Evolutionary conservation across 2,113 vertebrate species (phyloP).

Genomic region (Stegastes partitus): DNA sequence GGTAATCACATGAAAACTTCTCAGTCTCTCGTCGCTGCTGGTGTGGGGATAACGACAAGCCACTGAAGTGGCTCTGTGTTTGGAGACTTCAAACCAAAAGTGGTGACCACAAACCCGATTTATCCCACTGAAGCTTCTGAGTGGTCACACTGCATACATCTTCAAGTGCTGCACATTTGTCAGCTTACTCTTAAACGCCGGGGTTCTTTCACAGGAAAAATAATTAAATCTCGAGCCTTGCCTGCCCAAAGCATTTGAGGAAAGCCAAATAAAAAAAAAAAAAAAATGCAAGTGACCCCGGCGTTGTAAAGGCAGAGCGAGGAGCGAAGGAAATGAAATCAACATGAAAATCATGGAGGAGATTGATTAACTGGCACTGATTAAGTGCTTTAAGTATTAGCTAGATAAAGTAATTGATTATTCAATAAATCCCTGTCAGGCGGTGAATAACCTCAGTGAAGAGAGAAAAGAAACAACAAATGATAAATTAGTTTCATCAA

Average conservation of each 20-base stretch:
- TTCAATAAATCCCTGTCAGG: slow-evolving; percentile 89
- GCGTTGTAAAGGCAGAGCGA: slow-evolving; percentile 59
- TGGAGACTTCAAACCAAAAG: slow-evolving; percentile 67
- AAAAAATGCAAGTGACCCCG: slow-evolving; percentile 60
- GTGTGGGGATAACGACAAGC: slow-evolving; percentile 66
- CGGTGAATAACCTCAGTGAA: slow-evolving; percentile 77
- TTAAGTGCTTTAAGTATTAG: slow-evolving; percentile 90
- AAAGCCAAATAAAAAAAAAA: slow-evolving; percentile 36
- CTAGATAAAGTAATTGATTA: slow-evolving; percentile 94
- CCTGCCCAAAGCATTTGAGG: slow-evolving; percentile 39
- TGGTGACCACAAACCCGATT: slow-evolving; percentile 65
- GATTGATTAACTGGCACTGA: slow-evolving; percentile 90
- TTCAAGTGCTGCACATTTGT: slow-evolving; percentile 55
- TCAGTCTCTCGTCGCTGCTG: slow-evolving; percentile 56
- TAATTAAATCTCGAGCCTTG: slow-evolving; percentile 50
- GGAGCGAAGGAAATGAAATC: slow-evolving; percentile 76
- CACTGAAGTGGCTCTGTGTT: slow-evolving; percentile 70
- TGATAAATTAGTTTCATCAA: slow-evolving; percentile 86
- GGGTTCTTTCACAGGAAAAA: slow-evolving; percentile 48
- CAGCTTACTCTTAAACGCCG: slow-evolving; percentile 47
- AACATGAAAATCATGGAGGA: slow-evolving; percentile 81
- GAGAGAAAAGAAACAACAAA: slow-evolving; percentile 79
- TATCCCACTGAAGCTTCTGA: slow-evolving; percentile 60
- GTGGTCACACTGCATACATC: slow-evolving; percentile 44
- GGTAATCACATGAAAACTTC: slow-evolving; percentile 69